These are phyloP conservation scores for Corydoras maculifer DNA, from an alignment of 2,113 vertebrate genomes.

Conservation along the genomic window DNA sequence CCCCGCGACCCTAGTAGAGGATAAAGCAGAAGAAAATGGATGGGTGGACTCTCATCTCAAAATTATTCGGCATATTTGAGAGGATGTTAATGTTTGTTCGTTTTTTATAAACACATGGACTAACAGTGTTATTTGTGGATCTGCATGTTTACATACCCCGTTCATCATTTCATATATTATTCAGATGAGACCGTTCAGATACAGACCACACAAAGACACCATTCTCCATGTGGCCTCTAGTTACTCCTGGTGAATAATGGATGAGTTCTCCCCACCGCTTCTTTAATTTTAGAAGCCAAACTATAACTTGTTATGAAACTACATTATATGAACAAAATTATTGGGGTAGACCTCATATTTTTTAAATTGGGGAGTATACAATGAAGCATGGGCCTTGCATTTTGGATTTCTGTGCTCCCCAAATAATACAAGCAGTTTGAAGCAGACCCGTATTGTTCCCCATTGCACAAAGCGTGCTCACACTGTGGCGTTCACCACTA, in stretches of 20 bases:
- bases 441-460: too few relatives aligned
- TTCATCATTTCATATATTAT: conserved; percentile 36
- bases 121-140: conserved; percentile 20
- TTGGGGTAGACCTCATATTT: too few relatives aligned
- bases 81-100: conserved; percentile 2
- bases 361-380: too few relatives aligned
- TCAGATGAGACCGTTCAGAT: conserved; percentile 32
- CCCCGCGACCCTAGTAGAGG: neutral
- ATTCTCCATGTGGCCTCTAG: conserved; percentile 30
- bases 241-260: conserved; percentile 41
- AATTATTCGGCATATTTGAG: neutral
- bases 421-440: too few relatives aligned
- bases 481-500: too few relatives aligned
- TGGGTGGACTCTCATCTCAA: too few relatives aligned
- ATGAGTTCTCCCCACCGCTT: conserved; percentile 25
- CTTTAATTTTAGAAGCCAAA: conserved; percentile 27
- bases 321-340: neutral
- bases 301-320: neutral
- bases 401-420: too few relatives aligned
- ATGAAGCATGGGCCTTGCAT: too few relatives aligned
- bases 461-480: too few relatives aligned
- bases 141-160: conserved; percentile 14
- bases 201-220: conserved; percentile 31
- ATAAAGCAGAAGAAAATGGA: neutral
- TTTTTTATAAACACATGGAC: neutral